These are phyloP conservation scores for Muscicapa adusta DNA, from an alignment of 2,113 vertebrate genomes.

Conservation along the genomic window DNA sequence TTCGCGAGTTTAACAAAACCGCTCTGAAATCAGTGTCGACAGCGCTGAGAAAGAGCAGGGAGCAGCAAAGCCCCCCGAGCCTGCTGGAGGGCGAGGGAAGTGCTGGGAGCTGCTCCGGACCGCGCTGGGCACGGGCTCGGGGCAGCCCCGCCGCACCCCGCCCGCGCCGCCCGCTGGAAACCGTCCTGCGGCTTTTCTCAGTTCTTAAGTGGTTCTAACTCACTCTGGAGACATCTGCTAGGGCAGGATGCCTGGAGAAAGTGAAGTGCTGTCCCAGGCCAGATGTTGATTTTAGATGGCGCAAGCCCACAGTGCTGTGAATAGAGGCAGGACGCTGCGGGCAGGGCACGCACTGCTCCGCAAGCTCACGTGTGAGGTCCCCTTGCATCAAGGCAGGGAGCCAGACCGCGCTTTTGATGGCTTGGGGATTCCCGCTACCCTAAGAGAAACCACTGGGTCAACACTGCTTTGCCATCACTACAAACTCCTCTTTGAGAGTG, in stretches of 20 bases:
- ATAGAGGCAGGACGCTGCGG: not conserved
- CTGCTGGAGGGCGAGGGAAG: not conserved
- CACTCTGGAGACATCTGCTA: not conserved
- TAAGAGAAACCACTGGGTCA: not conserved
- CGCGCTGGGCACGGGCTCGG: not conserved
- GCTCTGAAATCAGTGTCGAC: not conserved
- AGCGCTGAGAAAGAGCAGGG: not conserved
- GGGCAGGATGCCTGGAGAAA: not conserved
- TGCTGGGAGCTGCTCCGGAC: not conserved
- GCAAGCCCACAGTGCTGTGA: accelerated
- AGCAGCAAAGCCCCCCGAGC: not conserved
- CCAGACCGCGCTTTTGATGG: accelerated
- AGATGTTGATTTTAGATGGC: accelerated
- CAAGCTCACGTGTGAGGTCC: too few species aligned
- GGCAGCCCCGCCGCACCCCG: not conserved
- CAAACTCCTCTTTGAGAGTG: not conserved
- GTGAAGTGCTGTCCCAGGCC: not conserved
- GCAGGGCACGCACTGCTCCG: accelerated
- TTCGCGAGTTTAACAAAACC: not conserved
- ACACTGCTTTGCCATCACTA: accelerated
- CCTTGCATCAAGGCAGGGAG: accelerated
- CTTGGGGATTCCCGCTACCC: not conserved
- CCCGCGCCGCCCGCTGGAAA: not conserved
- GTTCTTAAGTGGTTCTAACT: not conserved
- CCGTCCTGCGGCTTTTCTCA: not conserved